Evolutionary conservation across 2,888 invertebrate genomes (phyloP), one percentile per base, ranked within the genome.

Genomic region (Octodonta nipae): DNA sequence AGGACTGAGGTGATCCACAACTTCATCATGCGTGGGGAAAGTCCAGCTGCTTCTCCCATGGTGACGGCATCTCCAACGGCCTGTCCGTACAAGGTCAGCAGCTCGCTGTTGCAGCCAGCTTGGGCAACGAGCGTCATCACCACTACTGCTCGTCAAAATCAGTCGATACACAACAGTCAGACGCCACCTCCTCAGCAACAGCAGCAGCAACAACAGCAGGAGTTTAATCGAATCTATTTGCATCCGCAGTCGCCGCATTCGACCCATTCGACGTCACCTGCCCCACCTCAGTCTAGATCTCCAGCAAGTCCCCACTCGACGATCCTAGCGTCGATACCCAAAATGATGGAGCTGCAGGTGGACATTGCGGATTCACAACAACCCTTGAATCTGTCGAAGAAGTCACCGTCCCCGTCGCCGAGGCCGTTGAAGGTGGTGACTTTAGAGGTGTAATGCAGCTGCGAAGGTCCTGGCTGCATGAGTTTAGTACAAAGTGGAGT

Each of bases 1-100:
- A 78, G 87, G 53, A 85, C 86, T 17, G 89, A 91, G 62, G 81
- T 88, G 54, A 86, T 91, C 56, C 88, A 88, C 64, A 86, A 82
- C 59, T 86, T 85, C 63, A 85, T 91, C 60, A 85, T 88, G 76
- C 73, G 85, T 38, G 77, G 75, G 3, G 61, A 66, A 5, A 40
- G 50, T 10, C 60, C 64, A 1, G 36, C 44, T 11, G 61, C 65
- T 1, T 66, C 67, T 4, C 65, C 68, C 2, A 66, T 68, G 39
- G 64, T 67, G 39, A 63, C 71, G 50, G 62, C 68, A 35, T 59
- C 67, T 1, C 64, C 69, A 2, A 67, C 68, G 16, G 63, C 65
- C 17, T 59, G 60, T 37, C 57, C 60, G 15, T 60, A 57, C 50
- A 59, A 56, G 42, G 40, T 44, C 13, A 50, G 20, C 30, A 16